Evolutionary conservation across 1,140 invertebrate species (phyloP).

Genomic region (Tetraneura akinire): DNA sequence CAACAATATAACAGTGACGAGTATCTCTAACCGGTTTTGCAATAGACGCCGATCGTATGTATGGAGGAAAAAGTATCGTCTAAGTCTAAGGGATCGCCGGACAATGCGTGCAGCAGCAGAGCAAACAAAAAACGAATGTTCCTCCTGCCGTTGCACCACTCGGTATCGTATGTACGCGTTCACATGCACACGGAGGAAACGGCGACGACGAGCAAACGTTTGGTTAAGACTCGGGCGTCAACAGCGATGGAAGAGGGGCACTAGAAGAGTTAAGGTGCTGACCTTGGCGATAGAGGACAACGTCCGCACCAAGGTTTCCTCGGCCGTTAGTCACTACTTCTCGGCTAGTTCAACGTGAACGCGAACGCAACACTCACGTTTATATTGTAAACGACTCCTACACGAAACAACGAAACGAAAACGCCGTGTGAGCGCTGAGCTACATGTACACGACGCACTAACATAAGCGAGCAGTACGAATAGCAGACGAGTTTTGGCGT

Average conservation of each 20-base stretch:
- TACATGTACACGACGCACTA: too few relatives aligned
- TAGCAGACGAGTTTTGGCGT: background rate
- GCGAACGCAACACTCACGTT: background rate
- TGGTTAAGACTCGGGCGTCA: too few relatives aligned
- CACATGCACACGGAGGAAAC: too few relatives aligned
- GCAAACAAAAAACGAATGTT: background rate
- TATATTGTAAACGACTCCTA: background rate
- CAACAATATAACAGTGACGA: background rate
- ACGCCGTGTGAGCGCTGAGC: background rate
- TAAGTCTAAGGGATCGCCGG: background rate
- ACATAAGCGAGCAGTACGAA: too few relatives aligned
- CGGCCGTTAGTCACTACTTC: background rate
- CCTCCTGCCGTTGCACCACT: too few relatives aligned
- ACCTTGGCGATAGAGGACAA: conserved; percentile 50
- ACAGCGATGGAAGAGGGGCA: conserved; percentile 35
- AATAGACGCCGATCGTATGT: background rate
- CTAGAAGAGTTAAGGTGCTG: conserved; percentile 16
- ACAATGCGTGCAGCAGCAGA: background rate
- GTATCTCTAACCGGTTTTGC: background rate
- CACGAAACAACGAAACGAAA: conserved; percentile 22
- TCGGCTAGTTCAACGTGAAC: background rate
- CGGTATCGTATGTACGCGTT: background rate
- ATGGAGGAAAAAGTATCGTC: background rate
- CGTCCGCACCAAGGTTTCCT: conserved; percentile 40
- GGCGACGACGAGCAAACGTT: background rate